These are phyloP conservation scores for Camponotus floridanus DNA, from an alignment of 1,140 invertebrate species.

Conservation along the genomic window DNA sequence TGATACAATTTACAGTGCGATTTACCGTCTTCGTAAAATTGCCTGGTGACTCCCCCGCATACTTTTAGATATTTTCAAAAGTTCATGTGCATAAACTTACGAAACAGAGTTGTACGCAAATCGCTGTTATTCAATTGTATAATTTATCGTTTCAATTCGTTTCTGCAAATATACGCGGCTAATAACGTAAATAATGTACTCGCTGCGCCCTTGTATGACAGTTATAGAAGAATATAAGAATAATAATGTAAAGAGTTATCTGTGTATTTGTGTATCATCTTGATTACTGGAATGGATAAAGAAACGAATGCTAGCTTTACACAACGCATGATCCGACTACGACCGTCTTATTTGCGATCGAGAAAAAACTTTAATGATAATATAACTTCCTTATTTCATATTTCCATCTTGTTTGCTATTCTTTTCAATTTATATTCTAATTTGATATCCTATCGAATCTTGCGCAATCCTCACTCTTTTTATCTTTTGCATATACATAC, in stretches of 20 bases:
- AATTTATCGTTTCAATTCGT: constrained; percentile 50
- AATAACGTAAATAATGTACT: constrained; percentile 30
- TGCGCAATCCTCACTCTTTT: neutral
- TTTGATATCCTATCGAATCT: neutral
- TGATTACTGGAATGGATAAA: constrained; percentile 16
- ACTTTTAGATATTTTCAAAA: constrained; percentile 25
- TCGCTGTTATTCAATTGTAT: constrained; percentile 43
- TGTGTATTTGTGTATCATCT: neutral
- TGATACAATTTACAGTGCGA: constrained; percentile 7
- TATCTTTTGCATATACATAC: neutral
- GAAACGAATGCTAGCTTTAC: neutral
- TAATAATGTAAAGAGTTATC: constrained; percentile 7
- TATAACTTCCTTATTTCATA: constrained; percentile 13
- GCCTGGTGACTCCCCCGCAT: constrained; percentile 20
- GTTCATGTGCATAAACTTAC: constrained; percentile 37
- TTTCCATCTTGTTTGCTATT: constrained; percentile 41
- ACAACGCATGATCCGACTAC: neutral
- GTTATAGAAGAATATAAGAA: neutral
- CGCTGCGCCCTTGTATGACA: neutral
- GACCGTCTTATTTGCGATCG: neutral
- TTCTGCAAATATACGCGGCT: neutral
- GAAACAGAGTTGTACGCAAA: constrained; percentile 32
- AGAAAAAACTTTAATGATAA: constrained; percentile 36
- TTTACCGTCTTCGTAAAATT: constrained; percentile 13
- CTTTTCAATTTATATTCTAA: constrained; percentile 3